Percentiles rank a stretch among this genome's conserved stretches.
Conservation (phyloP, 2,113 vertebrate genomes). For the Megaptera novaeangliae region DNA sequence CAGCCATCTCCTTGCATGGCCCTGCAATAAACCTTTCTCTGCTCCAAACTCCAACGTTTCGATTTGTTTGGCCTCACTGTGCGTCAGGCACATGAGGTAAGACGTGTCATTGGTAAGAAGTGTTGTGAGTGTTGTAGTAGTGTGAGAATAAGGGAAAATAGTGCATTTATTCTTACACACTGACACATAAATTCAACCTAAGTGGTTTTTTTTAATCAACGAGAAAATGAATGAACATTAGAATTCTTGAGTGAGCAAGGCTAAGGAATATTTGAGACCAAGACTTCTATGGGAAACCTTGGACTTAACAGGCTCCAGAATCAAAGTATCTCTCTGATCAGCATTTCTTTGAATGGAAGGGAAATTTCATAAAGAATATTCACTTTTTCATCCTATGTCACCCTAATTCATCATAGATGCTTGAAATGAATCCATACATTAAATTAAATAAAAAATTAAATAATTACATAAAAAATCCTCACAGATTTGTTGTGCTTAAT, state of each 20-base stretch:
- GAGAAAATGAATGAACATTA: neutral
- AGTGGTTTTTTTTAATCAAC: neutral
- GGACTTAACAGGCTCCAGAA: neutral
- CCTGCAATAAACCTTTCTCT: neutral
- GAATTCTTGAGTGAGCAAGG: neutral
- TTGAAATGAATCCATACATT: neutral
- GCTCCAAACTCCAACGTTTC: neutral
- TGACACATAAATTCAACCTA: neutral
- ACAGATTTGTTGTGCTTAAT: neutral
- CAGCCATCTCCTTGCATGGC: neutral
- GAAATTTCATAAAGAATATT: neutral
- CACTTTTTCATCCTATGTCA: neutral
- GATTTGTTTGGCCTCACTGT: neutral
- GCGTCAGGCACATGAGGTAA: neutral
- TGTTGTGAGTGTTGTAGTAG: neutral
- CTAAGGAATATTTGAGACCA: neutral
- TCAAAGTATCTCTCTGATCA: neutral
- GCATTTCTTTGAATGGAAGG: neutral
- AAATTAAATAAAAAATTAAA: neutral
- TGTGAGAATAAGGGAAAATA: neutral
- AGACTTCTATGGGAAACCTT: neutral
- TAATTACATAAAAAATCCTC: neutral
- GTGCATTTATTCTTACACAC: neutral
- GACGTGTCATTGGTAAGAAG: neutral
- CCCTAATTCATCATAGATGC: neutral